Conservation (phyloP, 2,797 vertebrate genomes). For the Aplochiton taeniatus region DNA sequence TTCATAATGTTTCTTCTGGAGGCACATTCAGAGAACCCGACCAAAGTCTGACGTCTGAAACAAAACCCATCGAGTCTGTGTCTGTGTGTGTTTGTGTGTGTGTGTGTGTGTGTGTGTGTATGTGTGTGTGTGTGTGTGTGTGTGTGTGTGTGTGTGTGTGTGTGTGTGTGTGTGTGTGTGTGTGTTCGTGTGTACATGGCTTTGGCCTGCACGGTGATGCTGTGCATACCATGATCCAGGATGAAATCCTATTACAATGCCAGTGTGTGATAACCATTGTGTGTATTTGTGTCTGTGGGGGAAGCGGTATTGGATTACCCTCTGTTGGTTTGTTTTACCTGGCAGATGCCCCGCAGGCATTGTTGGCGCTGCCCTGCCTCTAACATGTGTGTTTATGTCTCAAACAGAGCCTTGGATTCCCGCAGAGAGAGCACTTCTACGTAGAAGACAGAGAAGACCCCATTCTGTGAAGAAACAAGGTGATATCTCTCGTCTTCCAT, state of each 20-base stretch:
- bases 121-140: neutral
- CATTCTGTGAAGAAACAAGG: constrained; percentile 44
- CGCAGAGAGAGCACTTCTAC: constrained; percentile 61
- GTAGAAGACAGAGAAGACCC: constrained; percentile 45
- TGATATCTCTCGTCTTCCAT: constrained; percentile 20
- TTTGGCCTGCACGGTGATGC: neutral
- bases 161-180: neutral
- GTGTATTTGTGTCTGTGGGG: neutral
- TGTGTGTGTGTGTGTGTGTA: neutral
- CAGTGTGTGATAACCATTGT: neutral
- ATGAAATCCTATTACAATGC: neutral
- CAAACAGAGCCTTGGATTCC: constrained; percentile 59
- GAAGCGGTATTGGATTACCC: neutral
- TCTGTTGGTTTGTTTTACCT: neutral
- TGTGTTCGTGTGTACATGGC: neutral
- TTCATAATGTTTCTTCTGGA: no score
- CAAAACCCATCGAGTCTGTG: neutral
- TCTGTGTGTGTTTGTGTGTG: neutral
- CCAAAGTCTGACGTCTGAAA: neutral
- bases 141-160: neutral
- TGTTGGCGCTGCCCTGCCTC: constrained; percentile 3
- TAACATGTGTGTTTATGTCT: constrained; percentile 2
- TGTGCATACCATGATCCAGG: neutral
- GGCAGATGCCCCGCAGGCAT: neutral
- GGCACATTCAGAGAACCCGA: no score